Base-by-base conservation (phyloP, 2,797 vertebrate genomes). In the Pipistrellus pygmaeus region DNA sequence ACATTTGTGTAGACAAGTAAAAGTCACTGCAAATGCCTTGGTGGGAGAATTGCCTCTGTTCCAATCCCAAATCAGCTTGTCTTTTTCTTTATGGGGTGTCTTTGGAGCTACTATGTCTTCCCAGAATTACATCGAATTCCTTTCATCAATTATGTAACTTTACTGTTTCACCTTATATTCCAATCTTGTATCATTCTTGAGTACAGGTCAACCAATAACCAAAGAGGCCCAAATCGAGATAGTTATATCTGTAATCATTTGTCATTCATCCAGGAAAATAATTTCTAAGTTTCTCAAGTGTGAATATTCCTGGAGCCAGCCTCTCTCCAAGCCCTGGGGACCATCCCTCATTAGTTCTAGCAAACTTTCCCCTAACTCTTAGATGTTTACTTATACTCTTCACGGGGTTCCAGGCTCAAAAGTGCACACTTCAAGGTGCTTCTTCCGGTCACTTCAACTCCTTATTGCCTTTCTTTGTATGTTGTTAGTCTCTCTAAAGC, bases 241-340 rank as follows among this genome's bases (percentile, higher is more conserved):
- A 75, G 75, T 83, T 44, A 85, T 78, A 94, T 46, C 71, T 68
- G 12, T 85, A 92, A 78, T 68, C 21, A 35, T 88, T 95, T 80
- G 57, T 82, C 60, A 86, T 80, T 96, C 53, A 84, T 69, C 83
- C 93, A 91, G 90, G 84, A 96, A 96, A 94, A 83, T 78, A 86
- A 95, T 81, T 91, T 86, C 78, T 60, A 21, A 83, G 85, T 73
- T 96, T 88, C 91, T 85, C 68, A 72, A 90, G 71, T 38, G 73
- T 96, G 85, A 88, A 96, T 92, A 93, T 77, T 96, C 95, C 92
- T 21, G 53, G 85, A 96, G 93, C 75, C 66, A 55, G 66, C 14
- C 55, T 78, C 69, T 80, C 75, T 77, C 73, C 87, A 85, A 85
- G 66, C 72, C 72, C 51, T 30, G 20, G 84, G 68, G 76, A 94